These are phyloP conservation scores for Cephonodes hylas DNA, from an alignment of 2,888 invertebrate genomes.

Conservation along the genomic window DNA sequence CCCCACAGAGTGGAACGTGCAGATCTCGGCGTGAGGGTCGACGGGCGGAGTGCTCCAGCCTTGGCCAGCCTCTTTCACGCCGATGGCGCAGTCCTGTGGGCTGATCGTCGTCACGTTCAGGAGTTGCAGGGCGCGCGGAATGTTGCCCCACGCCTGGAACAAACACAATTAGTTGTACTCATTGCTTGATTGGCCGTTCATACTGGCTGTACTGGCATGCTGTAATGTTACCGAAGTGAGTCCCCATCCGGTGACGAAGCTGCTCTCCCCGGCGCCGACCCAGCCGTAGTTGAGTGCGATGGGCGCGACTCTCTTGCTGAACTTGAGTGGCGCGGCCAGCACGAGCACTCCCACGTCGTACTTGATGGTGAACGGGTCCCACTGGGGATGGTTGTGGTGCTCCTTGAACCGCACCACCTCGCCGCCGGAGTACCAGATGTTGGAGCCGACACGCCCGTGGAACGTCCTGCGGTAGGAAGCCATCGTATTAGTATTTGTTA, in stretches of 20 bases:
- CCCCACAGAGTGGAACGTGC: constrained; percentile 31
- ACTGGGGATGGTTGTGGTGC: constrained; percentile 36
- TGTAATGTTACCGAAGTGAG: constrained; percentile 27
- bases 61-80: not conserved
- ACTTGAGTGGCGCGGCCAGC: constrained; percentile 15
- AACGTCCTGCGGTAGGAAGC: constrained; percentile 33
- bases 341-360: constrained; percentile 39
- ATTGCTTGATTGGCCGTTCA: no score
- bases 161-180: not conserved
- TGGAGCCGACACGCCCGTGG: constrained; percentile 36
- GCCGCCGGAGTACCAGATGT: constrained; percentile 33
- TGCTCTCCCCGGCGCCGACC: constrained; percentile 22
- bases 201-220: no score
- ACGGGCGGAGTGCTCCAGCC: constrained; percentile 14
- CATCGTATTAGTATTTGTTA: no score
- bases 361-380: constrained; percentile 33
- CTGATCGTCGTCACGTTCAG: constrained; percentile 34
- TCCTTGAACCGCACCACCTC: constrained; percentile 24
- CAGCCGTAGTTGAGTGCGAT: constrained; percentile 26
- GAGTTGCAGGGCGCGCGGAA: constrained; percentile 25
- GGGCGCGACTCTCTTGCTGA: constrained; percentile 19
- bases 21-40: constrained; percentile 30
- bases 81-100: constrained; percentile 24
- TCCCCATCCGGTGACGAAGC: constrained; percentile 48
- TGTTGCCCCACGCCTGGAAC: not conserved